These are phyloP conservation scores for Aphyosemion australe DNA, from an alignment of 2,113 vertebrate genomes.

Conservation along the genomic window DNA sequence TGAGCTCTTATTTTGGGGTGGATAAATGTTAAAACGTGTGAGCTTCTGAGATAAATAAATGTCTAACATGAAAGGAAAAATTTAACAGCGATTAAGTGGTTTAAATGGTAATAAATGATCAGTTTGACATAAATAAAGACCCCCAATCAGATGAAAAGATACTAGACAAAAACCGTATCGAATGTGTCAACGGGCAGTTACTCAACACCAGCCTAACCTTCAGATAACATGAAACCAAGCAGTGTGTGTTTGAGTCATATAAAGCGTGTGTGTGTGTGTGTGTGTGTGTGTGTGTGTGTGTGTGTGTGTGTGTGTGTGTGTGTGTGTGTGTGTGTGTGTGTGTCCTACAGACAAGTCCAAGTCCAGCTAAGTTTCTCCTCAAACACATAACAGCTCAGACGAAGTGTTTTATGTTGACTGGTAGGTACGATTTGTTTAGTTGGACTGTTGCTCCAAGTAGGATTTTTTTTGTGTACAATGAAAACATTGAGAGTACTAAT, in stretches of 20 bases:
- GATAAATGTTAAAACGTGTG: too few species aligned
- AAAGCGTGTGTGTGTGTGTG: conserved; percentile 22
- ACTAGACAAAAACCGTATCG: neutral
- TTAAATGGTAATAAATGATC: neutral
- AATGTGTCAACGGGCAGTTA: conserved; percentile 36
- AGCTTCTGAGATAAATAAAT: neutral
- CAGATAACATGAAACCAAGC: conserved; percentile 29
- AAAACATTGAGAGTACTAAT: conserved; percentile 9
- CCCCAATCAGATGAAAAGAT: neutral
- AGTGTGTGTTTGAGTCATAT: conserved; percentile 22
- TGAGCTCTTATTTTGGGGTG: too few species aligned
- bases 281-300: conserved; percentile 46
- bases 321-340: conserved; percentile 42
- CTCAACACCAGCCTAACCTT: conserved; percentile 3
- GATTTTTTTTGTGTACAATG: neutral
- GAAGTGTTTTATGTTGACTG: conserved; percentile 6
- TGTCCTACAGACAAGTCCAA: conserved; percentile 34
- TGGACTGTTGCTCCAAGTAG: neutral
- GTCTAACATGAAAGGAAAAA: neutral
- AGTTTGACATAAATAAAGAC: neutral
- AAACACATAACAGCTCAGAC: conserved; percentile 35
- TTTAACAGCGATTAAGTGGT: neutral
- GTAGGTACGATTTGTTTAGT: neutral
- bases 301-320: conserved; percentile 43
- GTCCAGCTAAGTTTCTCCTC: conserved; percentile 27